Evolutionary conservation across 1,140 invertebrate genomes (phyloP), one percentile per base, ranked within the genome.

Genomic region (Drosophila setifemur): DNA sequence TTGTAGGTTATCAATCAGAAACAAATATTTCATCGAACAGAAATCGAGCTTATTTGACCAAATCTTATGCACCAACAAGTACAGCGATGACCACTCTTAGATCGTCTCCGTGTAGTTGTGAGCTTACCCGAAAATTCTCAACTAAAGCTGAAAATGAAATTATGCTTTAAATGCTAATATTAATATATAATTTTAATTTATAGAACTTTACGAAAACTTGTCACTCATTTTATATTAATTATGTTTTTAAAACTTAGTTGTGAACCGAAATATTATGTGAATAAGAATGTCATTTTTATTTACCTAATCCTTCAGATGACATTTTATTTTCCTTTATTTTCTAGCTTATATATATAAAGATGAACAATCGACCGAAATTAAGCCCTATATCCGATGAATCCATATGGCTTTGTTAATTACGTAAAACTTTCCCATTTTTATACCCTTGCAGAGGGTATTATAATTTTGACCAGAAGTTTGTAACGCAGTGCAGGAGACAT

Each of bases 191-290:
- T 58, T 58, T 25, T 58, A 53, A 35, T 58, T 60, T 60, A 9
- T 57, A 33, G 12, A 58, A 12, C 25, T 11, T 31, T 58, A 61
- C 42, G 21, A 31, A 33, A 26, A 25, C 57, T 61, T 58, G 57
- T 61, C 52, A 7, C 26, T 54, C 57, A 26, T 18, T 21, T 43
- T 4, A 25, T 11, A 19, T 16, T 49, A 29, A 23, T n/a, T 26
- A n/a, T 55, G 33, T 50, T n/a, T 61, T 23, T 58, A 19, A 58
- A 57, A 23, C 33, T 43, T 58, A 61, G 57, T 53, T 61, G 57
- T 61, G 37, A 57, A 21, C 37, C 53, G 57, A 58, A 61, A 61
- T 61, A 58, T 60, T 58, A 31, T 21, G 14, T 57, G 40, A 19
- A 40, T 57, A 60, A 55, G 49, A 8, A 35, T n/a, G n/a, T n/a